Percentiles rank a stretch among this genome's conserved stretches.
Conservation (phyloP, 1,140 invertebrate genomes). For the Drosophila tsacasi region DNA sequence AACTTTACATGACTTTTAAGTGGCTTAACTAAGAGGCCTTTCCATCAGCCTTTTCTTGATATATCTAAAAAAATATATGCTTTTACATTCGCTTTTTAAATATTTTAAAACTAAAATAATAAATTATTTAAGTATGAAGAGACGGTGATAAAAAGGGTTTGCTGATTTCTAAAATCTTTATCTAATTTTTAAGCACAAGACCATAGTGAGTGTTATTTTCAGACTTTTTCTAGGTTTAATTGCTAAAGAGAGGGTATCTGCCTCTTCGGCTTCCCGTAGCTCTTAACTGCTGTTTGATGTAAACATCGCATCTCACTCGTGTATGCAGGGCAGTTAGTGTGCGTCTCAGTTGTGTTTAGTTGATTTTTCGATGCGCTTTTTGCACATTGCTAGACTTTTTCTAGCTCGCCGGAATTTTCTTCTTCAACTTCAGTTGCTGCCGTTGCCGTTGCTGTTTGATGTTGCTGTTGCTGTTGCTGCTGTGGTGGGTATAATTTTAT, state of each 20-base stretch:
- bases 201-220: no score
- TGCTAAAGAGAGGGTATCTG: neutral
- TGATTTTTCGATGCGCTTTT: constrained; percentile 70
- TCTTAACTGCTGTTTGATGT: constrained; percentile 24
- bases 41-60: no score
- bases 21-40: no score
- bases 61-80: no score
- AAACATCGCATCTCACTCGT: constrained; percentile 19
- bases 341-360: constrained; percentile 22
- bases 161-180: no score
- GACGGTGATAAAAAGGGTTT: no score
- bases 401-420: constrained; percentile 39
- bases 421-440: constrained; percentile 1
- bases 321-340: constrained; percentile 3
- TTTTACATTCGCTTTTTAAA: no score
- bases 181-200: no score
- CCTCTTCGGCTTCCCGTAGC: neutral
- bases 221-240: no score
- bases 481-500: constrained; percentile 54
- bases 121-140: no score
- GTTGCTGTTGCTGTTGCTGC: neutral
- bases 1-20: no score
- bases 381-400: constrained; percentile 68
- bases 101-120: no score
- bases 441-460: neutral